Conservation (phyloP, 2,797 vertebrate genomes). For the Pangasius sanitwongsei region DNA sequence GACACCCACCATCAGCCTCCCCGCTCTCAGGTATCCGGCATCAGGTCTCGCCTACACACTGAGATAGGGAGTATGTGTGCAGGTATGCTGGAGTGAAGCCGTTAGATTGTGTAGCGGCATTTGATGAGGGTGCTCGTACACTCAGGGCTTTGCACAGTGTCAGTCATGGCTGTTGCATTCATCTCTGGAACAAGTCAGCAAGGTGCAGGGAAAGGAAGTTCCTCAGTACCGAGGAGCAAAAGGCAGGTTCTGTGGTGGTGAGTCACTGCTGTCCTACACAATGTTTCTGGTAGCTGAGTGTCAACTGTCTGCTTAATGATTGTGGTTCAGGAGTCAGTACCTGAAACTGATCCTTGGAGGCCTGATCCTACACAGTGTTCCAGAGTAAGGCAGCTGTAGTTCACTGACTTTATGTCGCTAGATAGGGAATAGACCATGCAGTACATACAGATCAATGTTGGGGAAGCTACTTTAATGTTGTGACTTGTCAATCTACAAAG, state of each 20-base stretch:
- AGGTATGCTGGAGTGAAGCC: conserved; percentile 15
- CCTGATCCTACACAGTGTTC: neutral
- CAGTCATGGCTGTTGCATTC: conserved; percentile 15
- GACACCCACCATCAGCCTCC: conserved; percentile 38
- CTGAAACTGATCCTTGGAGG: neutral
- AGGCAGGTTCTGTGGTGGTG: conserved; percentile 22
- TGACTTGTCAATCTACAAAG: neutral
- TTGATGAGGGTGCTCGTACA: neutral
- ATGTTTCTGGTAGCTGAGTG: conserved; percentile 17
- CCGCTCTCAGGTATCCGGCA: conserved; percentile 51
- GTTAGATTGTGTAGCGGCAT: conserved; percentile 25
- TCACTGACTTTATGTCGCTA: neutral
- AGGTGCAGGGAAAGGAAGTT: conserved; percentile 18
- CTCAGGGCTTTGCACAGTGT: neutral
- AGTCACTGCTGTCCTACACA: conserved; percentile 51
- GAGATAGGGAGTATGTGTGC: conserved; percentile 11
- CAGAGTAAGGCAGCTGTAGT: conserved; percentile 15
- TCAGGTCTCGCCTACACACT: conserved; percentile 46
- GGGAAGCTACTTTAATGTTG: neutral
- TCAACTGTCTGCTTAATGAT: conserved; percentile 21
- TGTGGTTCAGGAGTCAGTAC: conserved; percentile 19
- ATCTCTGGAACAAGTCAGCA: conserved; percentile 16
- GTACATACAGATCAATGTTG: neutral
- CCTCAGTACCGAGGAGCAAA: neutral
- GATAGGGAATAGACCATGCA: neutral